A percentile compares a stretch with the other conserved stretches of the same genome.
phyloP scores from a whole-genome alignment of 2,113 vertebrate genomes.

The Pituophis catenifer region DNA sequence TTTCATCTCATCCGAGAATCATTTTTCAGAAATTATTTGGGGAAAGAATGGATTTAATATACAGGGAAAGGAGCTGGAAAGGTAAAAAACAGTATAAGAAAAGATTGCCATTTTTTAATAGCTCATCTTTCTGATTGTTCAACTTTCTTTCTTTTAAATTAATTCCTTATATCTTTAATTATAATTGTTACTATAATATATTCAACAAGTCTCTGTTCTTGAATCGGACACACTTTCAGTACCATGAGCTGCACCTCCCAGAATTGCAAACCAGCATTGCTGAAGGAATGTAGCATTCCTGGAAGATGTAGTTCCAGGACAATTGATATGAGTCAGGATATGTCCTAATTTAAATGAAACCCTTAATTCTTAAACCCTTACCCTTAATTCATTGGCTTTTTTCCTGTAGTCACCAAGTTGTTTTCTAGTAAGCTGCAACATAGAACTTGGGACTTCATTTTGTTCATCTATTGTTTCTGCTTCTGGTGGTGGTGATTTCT shows the following conservation, averaged over 20 bases:
- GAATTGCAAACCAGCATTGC: background rate
- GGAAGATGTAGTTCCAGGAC: background rate
- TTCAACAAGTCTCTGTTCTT: background rate
- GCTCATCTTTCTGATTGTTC: background rate
- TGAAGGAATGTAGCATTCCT: background rate
- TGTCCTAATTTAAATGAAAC: constrained; percentile 25
- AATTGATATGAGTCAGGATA: background rate
- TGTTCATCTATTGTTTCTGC: constrained; percentile 39
- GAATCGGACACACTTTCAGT: background rate
- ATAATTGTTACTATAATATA: background rate
- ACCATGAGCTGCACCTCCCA: background rate
- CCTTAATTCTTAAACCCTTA: constrained; percentile 47
- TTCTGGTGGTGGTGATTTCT: constrained; percentile 24
- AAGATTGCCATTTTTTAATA: background rate
- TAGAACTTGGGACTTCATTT: background rate
- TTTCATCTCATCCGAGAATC: background rate
- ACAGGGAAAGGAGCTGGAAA: background rate
- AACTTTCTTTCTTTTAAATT: background rate
- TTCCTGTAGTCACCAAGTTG: constrained; percentile 30
- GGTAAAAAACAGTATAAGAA: background rate
- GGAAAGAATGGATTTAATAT: background rate
- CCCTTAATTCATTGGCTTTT: constrained; percentile 54
- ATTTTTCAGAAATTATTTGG: background rate
- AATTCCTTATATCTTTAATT: background rate
- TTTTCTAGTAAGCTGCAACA: background rate